These are phyloP conservation scores for Oncorhynchus nerka DNA, from an alignment of 2,113 vertebrate genomes.

Conservation along the genomic window DNA sequence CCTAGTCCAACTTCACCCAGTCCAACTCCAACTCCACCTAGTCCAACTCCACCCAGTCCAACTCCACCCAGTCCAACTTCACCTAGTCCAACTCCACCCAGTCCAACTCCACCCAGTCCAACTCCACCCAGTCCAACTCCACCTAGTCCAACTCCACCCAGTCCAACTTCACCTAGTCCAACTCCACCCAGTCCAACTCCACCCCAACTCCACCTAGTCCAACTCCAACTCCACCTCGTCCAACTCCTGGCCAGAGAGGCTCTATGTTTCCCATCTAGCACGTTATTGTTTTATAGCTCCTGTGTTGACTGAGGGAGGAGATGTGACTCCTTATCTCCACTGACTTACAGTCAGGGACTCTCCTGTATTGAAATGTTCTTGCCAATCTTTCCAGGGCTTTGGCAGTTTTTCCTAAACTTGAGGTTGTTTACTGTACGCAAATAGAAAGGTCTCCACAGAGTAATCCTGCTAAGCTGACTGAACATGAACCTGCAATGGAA, in stretches of 20 bases:
- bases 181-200: neutral
- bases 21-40: no score
- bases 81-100: no score
- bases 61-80: neutral
- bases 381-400: neutral
- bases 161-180: no score
- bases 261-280: neutral
- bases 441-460: neutral
- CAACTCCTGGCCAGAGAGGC: neutral
- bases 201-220: no score
- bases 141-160: no score
- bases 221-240: neutral
- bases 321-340: neutral
- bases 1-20: neutral
- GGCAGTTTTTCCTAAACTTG: neutral
- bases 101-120: no score
- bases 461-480: neutral
- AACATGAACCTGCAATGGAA: neutral
- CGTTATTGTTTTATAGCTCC: neutral
- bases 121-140: neutral
- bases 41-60: no score
- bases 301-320: neutral
- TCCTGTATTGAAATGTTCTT: neutral
- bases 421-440: neutral
- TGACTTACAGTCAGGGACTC: neutral